Evolutionary conservation across 2,113 vertebrate species (phyloP), one percentile per base, ranked within the genome.

Genomic region (Xenopus laevis): DNA sequence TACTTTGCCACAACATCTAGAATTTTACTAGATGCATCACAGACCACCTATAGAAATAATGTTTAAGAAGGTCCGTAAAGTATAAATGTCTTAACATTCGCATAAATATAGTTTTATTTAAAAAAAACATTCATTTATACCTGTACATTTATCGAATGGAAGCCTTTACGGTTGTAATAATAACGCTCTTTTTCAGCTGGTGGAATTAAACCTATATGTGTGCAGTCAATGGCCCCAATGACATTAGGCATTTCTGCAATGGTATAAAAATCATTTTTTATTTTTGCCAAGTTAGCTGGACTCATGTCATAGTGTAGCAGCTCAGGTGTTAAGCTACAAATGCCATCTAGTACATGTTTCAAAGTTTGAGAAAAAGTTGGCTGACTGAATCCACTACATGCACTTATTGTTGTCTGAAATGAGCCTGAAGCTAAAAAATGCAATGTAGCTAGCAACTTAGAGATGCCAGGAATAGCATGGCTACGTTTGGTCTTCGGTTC

Each of bases 111-210:
- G 23, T 27, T 27, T 2, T 27, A 2, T 27, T 27, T 2, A 2
- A 27, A 2, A 27, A 27, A 27, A 1, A 27, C 23, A 27, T 27
- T 1, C 4, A 27, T 27, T 27, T 4, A 27, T 27, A 78, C 55
- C 52, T 78, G 68, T 45, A 78, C 69, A 21, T 78, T 78, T 46
- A 71, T 64, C 9, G 62, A 78, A 47, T 78, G 76, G 20, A 65
- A 71, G 18, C 60, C 62, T 20, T 67, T 66, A 15, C 17, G 58
- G 55, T 71, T 71, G 4, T 63, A 47, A 57, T 66, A 78, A 30
- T 58, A 44, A 33, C 67, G 69, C 18, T 65, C 76, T 30, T 71
- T 66, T 47, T 72, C 47, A 0, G 69, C 58, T 0, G 76, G 76
- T 13, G 69, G 62, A 15, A 60, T 62, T 7, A 78, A 60, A 11